Base-by-base conservation (phyloP, 2,113 vertebrate species). In the Alethe castanea region DNA sequence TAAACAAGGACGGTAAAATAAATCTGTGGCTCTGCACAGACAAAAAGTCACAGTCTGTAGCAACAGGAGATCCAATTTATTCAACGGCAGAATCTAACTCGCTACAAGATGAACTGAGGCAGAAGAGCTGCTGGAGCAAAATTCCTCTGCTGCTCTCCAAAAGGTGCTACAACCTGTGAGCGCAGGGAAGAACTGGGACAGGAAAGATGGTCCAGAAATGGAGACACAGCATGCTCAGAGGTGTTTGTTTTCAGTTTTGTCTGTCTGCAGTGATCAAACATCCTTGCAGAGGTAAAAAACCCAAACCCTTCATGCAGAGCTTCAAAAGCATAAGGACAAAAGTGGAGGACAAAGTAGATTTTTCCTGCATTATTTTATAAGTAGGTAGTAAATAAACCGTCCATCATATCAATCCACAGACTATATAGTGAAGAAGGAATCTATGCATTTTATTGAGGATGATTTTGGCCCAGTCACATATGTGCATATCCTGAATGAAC, bases 401-500 rank as follows among this genome's bases (percentile, higher is more conserved):
- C 15, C 24, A 44, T 70, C 22, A 9, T 62, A 45, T 24, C 19
- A 22, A 35, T 74, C 10, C 40, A 56, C 9, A 19, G 48, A 22
- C 25, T 48, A 20, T 33, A 42, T 4, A 62, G 10, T 20, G 5
- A 28, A 79, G 9, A 72, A 89, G 47, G 14, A 88, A 66, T 57
- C 29, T 57, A 26, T 0, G 0, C 17, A 11, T 76, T n/a, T 61
- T 52, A 3, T 18, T 74, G 16, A 13, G 25, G 16, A 57, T 36
- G 4, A 22, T 66, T 48, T 79, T 66, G 17, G 19, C 8, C 13
- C 8, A 61, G 16, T 91, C 18, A 25, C 24, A 18, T 12, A n/a
- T 0, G 0, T 12, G 20, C 5, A 53, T 31, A 11, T 36, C 45
- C 13, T 5, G 2, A 71, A 66, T 18, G 14, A 84, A 31, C 8